Conservation (phyloP, 2,888 invertebrate genomes). For the Andrena bucephala region DNA sequence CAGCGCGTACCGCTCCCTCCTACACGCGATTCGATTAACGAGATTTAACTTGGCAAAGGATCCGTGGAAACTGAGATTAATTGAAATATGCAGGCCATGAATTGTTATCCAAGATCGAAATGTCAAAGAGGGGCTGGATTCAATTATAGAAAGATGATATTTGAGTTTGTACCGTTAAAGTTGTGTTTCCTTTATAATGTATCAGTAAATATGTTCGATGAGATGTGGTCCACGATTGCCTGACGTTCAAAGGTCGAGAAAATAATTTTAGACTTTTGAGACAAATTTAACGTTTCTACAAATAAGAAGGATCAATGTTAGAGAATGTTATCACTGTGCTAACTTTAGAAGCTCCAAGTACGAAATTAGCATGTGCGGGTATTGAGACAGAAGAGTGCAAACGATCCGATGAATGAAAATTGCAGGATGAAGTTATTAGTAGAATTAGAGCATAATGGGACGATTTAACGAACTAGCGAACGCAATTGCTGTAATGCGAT, state of each 20-base stretch:
- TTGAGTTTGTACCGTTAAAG: no score
- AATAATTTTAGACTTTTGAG: neutral
- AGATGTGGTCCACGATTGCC: no score
- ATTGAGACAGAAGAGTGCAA: conserved; percentile 23
- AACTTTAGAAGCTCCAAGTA: neutral
- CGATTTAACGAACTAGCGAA: conserved; percentile 33
- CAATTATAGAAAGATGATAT: no score
- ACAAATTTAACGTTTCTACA: neutral
- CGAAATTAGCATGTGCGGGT: conserved; percentile 28
- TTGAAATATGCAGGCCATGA: no score
- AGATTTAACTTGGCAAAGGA: no score
- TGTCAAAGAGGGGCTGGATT: no score
- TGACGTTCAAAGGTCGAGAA: neutral
- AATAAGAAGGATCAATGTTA: neutral
- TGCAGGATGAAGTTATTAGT: conserved; percentile 50
- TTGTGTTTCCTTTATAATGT: no score
- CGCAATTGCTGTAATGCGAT: conserved; percentile 14
- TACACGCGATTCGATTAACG: no score
- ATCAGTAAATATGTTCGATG: no score
- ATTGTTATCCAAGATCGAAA: no score
- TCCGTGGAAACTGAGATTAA: no score
- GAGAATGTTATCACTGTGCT: neutral
- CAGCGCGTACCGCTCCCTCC: no score
- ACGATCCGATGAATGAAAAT: conserved; percentile 48
- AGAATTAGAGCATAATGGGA: conserved; percentile 44